Evolutionary conservation across 2,797 vertebrate species (phyloP).

Genomic region (Sebastes steindachneri): DNA sequence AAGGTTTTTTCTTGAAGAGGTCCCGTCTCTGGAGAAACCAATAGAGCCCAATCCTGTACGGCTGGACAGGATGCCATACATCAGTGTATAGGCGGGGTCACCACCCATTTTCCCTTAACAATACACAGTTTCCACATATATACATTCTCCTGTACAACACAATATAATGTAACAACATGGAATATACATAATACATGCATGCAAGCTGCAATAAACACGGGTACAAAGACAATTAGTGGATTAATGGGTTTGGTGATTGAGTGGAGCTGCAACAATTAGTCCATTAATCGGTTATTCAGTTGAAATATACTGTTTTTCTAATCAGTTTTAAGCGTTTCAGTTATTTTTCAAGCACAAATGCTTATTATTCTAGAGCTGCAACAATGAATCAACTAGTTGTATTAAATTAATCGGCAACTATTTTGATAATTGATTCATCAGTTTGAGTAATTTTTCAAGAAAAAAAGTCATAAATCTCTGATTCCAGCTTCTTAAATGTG

Average conservation of each 20-base stretch:
- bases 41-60: constrained; percentile 10
- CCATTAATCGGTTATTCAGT: background rate
- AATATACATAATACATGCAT: background rate
- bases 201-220: background rate
- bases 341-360: background rate
- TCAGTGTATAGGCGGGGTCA: constrained; percentile 32
- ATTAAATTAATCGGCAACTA: no score
- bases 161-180: background rate
- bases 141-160: background rate
- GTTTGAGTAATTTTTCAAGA: no score
- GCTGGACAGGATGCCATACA: constrained; percentile 44
- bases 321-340: background rate
- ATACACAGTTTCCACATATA: background rate
- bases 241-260: background rate
- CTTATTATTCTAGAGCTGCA: background rate
- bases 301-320: background rate
- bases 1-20: constrained; percentile 2
- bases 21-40: constrained; percentile 33
- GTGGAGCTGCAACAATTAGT: background rate
- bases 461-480: no score
- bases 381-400: no score
- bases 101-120: constrained; percentile 16
- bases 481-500: no score
- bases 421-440: no score
- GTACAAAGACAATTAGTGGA: background rate